phyloP scores from a whole-genome alignment of 2,797 vertebrate genomes.

The Peromyscus attwateri region DNA sequence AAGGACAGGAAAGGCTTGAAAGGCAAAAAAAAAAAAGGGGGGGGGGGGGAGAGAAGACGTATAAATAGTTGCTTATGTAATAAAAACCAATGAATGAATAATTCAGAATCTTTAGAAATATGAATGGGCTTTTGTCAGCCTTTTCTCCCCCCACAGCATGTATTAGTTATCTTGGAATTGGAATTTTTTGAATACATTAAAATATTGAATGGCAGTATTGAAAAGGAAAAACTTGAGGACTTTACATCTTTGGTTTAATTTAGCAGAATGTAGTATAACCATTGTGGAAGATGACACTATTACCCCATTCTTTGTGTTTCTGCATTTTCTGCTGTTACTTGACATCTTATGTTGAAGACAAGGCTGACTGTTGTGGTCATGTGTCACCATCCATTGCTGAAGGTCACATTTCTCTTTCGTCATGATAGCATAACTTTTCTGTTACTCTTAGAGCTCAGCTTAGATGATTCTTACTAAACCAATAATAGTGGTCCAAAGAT shows the following conservation, averaged over 20 bases:
- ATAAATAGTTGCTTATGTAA: neutral
- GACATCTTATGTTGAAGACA: neutral
- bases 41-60: rapidly evolving
- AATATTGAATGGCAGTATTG: neutral
- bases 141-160: neutral
- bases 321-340: neutral
- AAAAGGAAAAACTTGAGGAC: neutral
- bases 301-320: neutral
- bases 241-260: constrained; percentile 31
- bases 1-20: neutral
- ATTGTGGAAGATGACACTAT: no score
- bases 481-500: neutral
- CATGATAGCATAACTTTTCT: neutral
- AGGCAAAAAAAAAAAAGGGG: neutral
- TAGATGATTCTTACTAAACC: neutral
- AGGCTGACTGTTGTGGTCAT: neutral
- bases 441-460: neutral
- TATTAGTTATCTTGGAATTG: neutral
- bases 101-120: constrained; percentile 11
- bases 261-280: neutral
- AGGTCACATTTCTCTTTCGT: constrained; percentile 44
- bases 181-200: neutral
- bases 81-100: neutral
- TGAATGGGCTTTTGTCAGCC: neutral
- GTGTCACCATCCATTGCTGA: neutral